Conservation (phyloP, 2,888 invertebrate species). For the Nephrocerus scutellatus region DNA sequence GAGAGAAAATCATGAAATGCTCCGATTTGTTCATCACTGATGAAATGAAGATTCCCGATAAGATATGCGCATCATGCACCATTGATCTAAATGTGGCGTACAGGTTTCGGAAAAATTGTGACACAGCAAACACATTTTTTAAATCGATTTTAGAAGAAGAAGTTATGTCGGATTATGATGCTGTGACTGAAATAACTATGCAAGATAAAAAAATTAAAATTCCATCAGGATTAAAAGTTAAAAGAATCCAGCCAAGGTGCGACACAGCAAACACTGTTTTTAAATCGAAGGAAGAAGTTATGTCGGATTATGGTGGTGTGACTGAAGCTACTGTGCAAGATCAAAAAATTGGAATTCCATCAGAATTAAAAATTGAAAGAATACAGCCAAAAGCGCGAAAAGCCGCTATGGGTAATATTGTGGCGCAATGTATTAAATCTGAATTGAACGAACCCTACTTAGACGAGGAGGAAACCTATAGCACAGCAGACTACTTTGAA, state of each 20-base stretch:
- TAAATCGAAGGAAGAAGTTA: slow-evolving; percentile 25
- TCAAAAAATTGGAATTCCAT: slow-evolving; percentile 30
- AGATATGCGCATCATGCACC: slow-evolving; percentile 39
- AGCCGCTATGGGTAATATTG: not conserved
- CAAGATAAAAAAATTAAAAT: slow-evolving; percentile 29
- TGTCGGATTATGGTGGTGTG: slow-evolving; percentile 18
- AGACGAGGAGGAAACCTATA: slow-evolving; percentile 15
- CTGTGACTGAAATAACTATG: slow-evolving; percentile 18
- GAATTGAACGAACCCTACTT: slow-evolving; percentile 7
- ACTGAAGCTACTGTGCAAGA: slow-evolving; percentile 21
- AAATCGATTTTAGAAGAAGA: slow-evolving; percentile 26
- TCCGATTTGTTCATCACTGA: slow-evolving; percentile 32
- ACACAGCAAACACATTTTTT: slow-evolving; percentile 39
- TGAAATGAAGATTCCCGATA: slow-evolving; percentile 35
- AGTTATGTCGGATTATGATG: slow-evolving; percentile 19
- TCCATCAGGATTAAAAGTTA: slow-evolving; percentile 33
- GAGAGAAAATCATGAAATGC: slow-evolving; percentile 42
- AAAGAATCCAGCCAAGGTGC: slow-evolving; percentile 22
- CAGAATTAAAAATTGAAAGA: slow-evolving; percentile 32
- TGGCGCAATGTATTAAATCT: not conserved
- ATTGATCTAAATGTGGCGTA: slow-evolving; percentile 39
- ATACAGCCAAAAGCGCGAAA: slow-evolving; percentile 15
- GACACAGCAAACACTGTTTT: slow-evolving; percentile 41
- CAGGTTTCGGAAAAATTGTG: slow-evolving; percentile 41
- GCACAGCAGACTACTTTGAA: slow-evolving; percentile 10